Evolutionary conservation across 2,797 vertebrate genomes (phyloP).

Genomic region (Atherinosoma microstoma): DNA sequence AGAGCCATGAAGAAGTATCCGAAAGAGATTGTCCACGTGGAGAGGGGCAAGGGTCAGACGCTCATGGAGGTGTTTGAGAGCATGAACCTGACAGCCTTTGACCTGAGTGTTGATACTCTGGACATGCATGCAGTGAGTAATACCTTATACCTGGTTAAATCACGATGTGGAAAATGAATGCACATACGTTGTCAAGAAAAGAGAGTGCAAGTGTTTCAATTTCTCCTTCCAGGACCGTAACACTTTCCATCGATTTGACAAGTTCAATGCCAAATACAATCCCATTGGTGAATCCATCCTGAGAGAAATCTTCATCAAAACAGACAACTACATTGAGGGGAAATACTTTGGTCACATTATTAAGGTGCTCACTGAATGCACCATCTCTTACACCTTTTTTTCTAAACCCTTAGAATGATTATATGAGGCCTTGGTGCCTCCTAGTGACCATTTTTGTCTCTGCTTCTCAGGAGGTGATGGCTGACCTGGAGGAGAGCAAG

Average conservation of each 20-base stretch:
- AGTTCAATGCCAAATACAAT: slow-evolving; percentile 98
- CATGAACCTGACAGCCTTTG: slow-evolving; percentile 96
- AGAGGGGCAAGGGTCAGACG: slow-evolving; percentile 92
- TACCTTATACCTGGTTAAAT: background rate
- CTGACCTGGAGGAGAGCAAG: slow-evolving; percentile 96
- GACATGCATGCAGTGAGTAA: slow-evolving; percentile 92
- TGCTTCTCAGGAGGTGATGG: slow-evolving; percentile 91
- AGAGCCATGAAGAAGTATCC: slow-evolving; percentile 95
- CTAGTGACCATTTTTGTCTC: slow-evolving; percentile 53
- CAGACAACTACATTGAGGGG: slow-evolving; percentile 93
- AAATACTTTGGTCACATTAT: slow-evolving; percentile 98
- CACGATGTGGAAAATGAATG: background rate
- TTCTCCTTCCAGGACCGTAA: slow-evolving; percentile 90
- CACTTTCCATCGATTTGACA: slow-evolving; percentile 98
- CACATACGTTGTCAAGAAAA: background rate
- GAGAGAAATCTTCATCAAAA: slow-evolving; percentile 98
- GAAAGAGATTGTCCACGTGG: slow-evolving; percentile 92
- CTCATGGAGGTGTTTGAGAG: slow-evolving; percentile 95
- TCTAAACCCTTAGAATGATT: background rate
- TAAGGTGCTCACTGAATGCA: slow-evolving; percentile 82
- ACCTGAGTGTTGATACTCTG: slow-evolving; percentile 95
- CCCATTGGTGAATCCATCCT: slow-evolving; percentile 96
- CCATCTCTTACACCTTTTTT: background rate
- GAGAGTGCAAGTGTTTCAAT: background rate
- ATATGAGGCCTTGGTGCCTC: slow-evolving; percentile 35